Conservation (phyloP, 2,113 vertebrate genomes). For the Dinomys branickii region DNA sequence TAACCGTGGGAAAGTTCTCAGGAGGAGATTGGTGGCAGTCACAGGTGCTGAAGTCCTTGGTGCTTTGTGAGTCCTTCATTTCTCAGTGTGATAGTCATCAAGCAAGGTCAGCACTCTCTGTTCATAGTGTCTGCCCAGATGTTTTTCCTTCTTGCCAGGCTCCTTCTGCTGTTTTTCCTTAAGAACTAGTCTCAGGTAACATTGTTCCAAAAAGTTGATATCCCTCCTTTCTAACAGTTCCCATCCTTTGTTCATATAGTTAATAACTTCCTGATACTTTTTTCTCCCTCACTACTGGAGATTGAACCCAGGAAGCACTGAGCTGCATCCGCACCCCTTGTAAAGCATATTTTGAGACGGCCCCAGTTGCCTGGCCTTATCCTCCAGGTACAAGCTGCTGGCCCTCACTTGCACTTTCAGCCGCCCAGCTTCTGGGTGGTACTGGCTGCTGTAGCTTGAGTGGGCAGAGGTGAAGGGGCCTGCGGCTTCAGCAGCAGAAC, state of each 20-base stretch:
- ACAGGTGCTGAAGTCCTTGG: background rate
- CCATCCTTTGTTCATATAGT: background rate
- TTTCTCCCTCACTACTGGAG: background rate
- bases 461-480: background rate
- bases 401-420: background rate
- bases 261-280: background rate
- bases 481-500: background rate
- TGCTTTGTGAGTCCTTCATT: background rate
- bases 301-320: background rate
- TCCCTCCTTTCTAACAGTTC: background rate
- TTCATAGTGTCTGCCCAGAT: background rate
- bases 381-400: background rate
- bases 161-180: constrained; percentile 1
- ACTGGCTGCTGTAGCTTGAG: background rate
- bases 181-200: background rate
- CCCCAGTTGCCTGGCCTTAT: background rate
- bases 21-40: background rate
- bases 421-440: background rate
- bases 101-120: background rate
- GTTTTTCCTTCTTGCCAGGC: background rate
- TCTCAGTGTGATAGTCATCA: background rate
- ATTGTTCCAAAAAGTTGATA: background rate
- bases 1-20: background rate
- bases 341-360: background rate
- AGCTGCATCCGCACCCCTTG: background rate